These are phyloP conservation scores for Chlamydotis undulata DNA, from an alignment of 2,113 vertebrate genomes.

Conservation along the genomic window DNA sequence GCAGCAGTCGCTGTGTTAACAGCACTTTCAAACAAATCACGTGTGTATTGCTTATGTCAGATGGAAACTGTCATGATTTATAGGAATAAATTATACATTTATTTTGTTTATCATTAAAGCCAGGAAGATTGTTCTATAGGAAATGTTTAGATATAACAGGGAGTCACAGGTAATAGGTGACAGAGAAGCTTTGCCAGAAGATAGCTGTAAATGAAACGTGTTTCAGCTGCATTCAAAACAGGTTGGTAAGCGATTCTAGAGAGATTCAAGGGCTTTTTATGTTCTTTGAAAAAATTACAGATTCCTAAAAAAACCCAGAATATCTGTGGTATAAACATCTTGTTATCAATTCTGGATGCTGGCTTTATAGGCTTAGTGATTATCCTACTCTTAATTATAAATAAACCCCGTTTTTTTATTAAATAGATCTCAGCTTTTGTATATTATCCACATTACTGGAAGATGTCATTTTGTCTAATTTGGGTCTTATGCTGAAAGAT, in stretches of 20 bases:
- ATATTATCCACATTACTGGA: background rate
- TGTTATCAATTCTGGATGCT: background rate
- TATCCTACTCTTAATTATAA: slow-evolving; percentile 2
- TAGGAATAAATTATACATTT: background rate
- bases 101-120: background rate
- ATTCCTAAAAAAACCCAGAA: background rate
- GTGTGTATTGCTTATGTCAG: accelerated
- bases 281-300: background rate
- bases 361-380: background rate
- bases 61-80: background rate
- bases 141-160: background rate
- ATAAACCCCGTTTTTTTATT: background rate
- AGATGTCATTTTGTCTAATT: background rate
- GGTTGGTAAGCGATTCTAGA: background rate
- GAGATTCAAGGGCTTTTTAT: background rate
- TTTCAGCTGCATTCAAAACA: background rate
- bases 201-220: background rate
- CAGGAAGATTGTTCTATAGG: background rate
- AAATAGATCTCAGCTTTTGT: background rate
- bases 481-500: background rate
- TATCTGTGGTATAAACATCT: background rate
- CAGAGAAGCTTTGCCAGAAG: background rate
- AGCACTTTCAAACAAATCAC: background rate
- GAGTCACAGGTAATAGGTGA: background rate
- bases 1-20: background rate